Conservation (phyloP, 2,888 invertebrate genomes). For the Metacarcinus magister region DNA sequence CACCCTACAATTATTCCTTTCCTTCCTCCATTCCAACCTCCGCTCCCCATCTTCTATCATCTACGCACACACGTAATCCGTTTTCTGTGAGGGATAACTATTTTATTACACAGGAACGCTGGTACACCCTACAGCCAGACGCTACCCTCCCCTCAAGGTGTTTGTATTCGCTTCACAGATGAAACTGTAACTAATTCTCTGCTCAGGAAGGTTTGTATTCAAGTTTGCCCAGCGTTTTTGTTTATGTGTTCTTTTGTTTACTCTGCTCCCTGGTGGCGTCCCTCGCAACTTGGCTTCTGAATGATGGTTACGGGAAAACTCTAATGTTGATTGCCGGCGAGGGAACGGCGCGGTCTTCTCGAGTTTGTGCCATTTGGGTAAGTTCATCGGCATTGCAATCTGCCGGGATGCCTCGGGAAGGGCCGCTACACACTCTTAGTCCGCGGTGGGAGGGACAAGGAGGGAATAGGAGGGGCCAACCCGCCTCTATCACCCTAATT, state of each 20-base stretch:
- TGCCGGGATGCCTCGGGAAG: background rate
- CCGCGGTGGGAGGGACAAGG: background rate
- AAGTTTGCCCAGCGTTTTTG: background rate
- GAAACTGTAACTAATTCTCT: background rate
- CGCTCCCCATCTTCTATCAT: background rate
- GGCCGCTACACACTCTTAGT: background rate
- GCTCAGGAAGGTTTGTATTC: background rate
- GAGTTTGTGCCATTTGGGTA: conserved; percentile 5
- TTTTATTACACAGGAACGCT: background rate
- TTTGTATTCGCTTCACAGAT: background rate
- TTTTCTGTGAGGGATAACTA: conserved; percentile 29
- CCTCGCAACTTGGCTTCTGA: background rate
- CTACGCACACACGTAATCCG: background rate
- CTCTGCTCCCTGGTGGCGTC: background rate
- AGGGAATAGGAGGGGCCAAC: background rate
- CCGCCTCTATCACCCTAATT: background rate
- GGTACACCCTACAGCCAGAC: background rate
- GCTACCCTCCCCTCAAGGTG: background rate
- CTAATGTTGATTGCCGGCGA: background rate
- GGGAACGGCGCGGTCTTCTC: background rate
- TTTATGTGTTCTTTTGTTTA: background rate
- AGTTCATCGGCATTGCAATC: conserved; percentile 9
- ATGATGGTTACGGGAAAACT: conserved; percentile 34
- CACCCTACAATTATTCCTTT: background rate
- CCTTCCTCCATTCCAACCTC: background rate